These are phyloP conservation scores for Perithous albicinctus DNA, from an alignment of 2,888 invertebrate genomes.

Conservation along the genomic window DNA sequence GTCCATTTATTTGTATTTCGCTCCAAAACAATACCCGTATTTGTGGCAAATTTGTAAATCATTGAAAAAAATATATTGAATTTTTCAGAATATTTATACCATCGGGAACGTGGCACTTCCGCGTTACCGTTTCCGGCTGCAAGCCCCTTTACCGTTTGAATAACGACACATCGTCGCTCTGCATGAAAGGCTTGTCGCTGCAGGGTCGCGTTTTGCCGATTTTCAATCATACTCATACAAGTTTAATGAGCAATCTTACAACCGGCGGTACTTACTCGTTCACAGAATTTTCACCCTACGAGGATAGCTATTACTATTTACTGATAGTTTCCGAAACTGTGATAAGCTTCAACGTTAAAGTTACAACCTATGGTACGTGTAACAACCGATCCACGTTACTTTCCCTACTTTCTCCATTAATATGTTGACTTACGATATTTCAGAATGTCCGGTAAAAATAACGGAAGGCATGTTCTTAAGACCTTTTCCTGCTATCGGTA, in stretches of 20 bases:
- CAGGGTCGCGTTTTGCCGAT: conserved; percentile 83
- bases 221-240: conserved; percentile 77
- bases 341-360: conserved; percentile 83
- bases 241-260: conserved; percentile 77
- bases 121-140: conserved; percentile 83
- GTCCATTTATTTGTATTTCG: neutral
- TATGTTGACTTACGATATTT: conserved; percentile 62
- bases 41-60: neutral
- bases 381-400: too few species aligned
- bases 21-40: neutral
- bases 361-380: conserved; percentile 79
- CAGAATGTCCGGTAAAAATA: conserved; percentile 80
- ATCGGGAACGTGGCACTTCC: conserved; percentile 84
- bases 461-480: conserved; percentile 74
- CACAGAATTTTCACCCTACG: conserved; percentile 83
- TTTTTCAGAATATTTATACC: conserved; percentile 85
- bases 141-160: conserved; percentile 78
- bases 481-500: conserved; percentile 68
- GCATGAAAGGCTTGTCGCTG: conserved; percentile 82
- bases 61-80: neutral
- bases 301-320: conserved; percentile 85
- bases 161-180: conserved; percentile 74
- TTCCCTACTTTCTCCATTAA: too few species aligned
- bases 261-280: conserved; percentile 80
- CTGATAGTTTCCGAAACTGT: conserved; percentile 84